Conservation (phyloP, 2,113 vertebrate species). For the Percina caprodes region DNA sequence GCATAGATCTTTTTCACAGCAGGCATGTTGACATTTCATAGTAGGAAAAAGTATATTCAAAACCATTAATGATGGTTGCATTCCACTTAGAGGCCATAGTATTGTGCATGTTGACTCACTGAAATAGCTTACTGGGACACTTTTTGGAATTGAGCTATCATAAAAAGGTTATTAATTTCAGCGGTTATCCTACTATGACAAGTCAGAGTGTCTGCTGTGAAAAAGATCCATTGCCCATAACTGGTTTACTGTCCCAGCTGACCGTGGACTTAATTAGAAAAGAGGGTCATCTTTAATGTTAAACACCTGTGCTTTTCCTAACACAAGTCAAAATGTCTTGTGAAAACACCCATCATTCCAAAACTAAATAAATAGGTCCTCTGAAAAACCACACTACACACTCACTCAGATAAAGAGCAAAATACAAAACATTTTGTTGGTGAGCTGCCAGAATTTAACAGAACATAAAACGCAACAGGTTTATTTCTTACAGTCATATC, state of each 20-base stretch:
- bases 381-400: background rate
- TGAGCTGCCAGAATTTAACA: background rate
- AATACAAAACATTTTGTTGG: background rate
- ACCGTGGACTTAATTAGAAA: background rate
- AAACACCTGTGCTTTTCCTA: background rate
- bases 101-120: too few relatives aligned
- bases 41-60: too few relatives aligned
- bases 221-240: too few relatives aligned
- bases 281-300: background rate
- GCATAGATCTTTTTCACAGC: background rate
- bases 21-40: too few relatives aligned
- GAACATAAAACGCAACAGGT: background rate
- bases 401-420: background rate
- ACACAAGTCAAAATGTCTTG: background rate
- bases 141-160: too few relatives aligned
- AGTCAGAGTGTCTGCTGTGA: too few relatives aligned
- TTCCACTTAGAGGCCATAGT: too few relatives aligned
- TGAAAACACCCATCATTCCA: background rate
- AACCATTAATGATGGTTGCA: too few relatives aligned
- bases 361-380: background rate
- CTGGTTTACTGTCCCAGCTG: background rate
- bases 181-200: too few relatives aligned
- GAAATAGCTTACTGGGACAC: too few relatives aligned
- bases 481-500: background rate
- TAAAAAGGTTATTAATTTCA: too few relatives aligned